Evolutionary conservation across 1,140 invertebrate genomes (phyloP).

Genomic region (Microplitis mediator): DNA sequence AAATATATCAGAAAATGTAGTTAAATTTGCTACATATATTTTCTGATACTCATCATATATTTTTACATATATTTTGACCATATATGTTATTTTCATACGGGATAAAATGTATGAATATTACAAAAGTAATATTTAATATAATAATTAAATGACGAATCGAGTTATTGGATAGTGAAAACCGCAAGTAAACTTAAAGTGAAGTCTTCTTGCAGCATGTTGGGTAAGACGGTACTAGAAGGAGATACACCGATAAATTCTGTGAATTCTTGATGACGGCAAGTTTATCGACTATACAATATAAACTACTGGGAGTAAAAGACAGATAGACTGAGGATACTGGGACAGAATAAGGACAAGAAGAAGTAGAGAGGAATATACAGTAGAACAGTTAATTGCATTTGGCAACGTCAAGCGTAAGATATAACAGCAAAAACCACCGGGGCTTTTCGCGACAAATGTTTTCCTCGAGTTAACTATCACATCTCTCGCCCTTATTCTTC

Average conservation of each 20-base stretch:
- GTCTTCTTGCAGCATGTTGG: background rate
- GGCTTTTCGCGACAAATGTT: slow-evolving; percentile 2
- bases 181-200: slow-evolving; percentile 4
- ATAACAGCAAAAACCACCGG: slow-evolving; percentile 11
- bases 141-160: slow-evolving; percentile 15
- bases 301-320: too few relatives aligned
- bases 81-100: too few relatives aligned
- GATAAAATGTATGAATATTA: too few relatives aligned
- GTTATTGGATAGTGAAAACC: slow-evolving; percentile 4
- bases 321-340: background rate
- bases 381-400: slow-evolving; percentile 20
- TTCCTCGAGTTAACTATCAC: background rate
- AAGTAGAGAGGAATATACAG: background rate
- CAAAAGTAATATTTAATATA: background rate
- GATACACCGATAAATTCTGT: slow-evolving; percentile 7
- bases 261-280: slow-evolving; percentile 5
- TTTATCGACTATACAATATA: background rate
- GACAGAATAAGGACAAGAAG: background rate
- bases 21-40: too few relatives aligned
- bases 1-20: too few relatives aligned
- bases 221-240: background rate
- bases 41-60: too few relatives aligned
- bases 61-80: too few relatives aligned
- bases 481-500: background rate
- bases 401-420: background rate